These are phyloP conservation scores for Andrena bucephala DNA, from an alignment of 2,888 invertebrate species.

Conservation along the genomic window DNA sequence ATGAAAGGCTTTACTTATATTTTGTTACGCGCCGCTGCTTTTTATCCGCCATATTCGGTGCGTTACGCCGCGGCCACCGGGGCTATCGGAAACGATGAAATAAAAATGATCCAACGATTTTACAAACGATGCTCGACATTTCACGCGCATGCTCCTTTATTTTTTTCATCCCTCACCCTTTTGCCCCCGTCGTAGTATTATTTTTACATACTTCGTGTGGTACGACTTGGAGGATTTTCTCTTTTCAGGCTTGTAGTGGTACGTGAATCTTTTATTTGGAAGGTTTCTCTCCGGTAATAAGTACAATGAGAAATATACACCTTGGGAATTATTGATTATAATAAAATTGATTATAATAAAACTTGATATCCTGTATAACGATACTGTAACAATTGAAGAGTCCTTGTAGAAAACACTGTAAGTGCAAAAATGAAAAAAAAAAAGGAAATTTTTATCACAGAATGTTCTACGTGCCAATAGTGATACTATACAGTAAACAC, in stretches of 20 bases:
- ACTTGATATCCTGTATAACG: no score
- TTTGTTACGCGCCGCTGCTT: constrained; percentile 54
- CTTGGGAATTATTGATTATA: no score
- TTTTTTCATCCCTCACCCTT: not conserved
- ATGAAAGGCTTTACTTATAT: constrained; percentile 65
- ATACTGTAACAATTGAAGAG: no score
- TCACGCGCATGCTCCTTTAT: not conserved
- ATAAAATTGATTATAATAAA: no score
- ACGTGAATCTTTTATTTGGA: no score
- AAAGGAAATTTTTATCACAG: no score
- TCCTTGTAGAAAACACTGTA: no score
- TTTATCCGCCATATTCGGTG: constrained; percentile 43
- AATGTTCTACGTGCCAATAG: no score
- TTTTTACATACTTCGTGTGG: not conserved
- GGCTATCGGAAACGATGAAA: constrained; percentile 22
- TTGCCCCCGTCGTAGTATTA: not conserved
- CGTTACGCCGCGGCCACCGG: constrained; percentile 29
- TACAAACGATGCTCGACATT: constrained; percentile 5
- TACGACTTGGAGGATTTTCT: not conserved
- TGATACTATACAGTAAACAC: no score
- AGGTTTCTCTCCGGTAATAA: no score
- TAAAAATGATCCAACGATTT: constrained; percentile 33
- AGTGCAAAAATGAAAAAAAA: no score
- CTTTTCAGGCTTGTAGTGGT: not conserved
- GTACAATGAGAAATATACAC: no score